Base-by-base conservation (phyloP, 1,140 invertebrate genomes). In the Heterodera carotae region DNA sequence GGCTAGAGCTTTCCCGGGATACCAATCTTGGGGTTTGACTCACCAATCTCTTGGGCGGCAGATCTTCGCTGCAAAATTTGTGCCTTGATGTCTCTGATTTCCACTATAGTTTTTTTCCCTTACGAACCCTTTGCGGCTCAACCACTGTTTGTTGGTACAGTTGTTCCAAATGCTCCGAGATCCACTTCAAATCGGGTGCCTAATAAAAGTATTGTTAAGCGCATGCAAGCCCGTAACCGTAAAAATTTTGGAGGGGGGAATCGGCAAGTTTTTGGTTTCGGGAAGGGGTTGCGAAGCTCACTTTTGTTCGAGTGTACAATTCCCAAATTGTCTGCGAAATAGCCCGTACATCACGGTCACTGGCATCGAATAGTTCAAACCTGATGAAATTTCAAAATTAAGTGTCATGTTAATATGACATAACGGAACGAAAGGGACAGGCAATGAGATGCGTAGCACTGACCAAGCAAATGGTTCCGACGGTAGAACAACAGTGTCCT, bases 401-500 rank as follows among this genome's bases (percentile, higher is more conserved):
- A n/a, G n/a, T n/a, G n/a, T n/a, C n/a, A n/a, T n/a, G n/a, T n/a
- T n/a, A n/a, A n/a, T n/a, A n/a, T n/a, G n/a, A n/a, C n/a, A n/a
- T n/a, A n/a, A n/a, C n/a, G n/a, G n/a, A n/a, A n/a, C n/a, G n/a
- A n/a, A n/a, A n/a, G n/a, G n/a, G n/a, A n/a, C n/a, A n/a, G n/a
- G n/a, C n/a, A n/a, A n/a, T n/a, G n/a, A n/a, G n/a, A n/a, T n/a
- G n/a, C n/a, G n/a, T n/a, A n/a, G n/a, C n/a, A 22, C 59, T 62
- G 36, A 74, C 84, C 84, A 86, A 25, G 81, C 80, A 34, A 84
- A 82, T 7, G 84, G 84, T 5, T 69, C 25, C 31, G 77, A 76
- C 10, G 84, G 84, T 4, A 86, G 72, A 18, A 82, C 34, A 67
- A 86, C 72, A 33, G 86, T 80, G 43, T 80, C 29, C n/a, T 84